Evolutionary conservation across 2,797 vertebrate species (phyloP).

Genomic region (Kryptopterus vitreolus): DNA sequence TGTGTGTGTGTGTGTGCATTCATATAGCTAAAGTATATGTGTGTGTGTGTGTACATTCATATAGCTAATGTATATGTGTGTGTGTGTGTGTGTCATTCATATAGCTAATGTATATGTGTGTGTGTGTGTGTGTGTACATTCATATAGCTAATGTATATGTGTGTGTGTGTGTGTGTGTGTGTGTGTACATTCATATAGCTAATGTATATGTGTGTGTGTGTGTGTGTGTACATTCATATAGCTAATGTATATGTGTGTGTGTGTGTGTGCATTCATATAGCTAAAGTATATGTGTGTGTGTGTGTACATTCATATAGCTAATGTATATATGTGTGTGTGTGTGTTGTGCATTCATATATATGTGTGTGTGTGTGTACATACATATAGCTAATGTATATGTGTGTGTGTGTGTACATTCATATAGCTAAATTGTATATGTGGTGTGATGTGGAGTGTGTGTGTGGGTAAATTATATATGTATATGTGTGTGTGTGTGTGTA

Average conservation of each 20-base stretch:
- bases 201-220: background rate
- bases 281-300: background rate
- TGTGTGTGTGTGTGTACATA: background rate
- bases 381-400: background rate
- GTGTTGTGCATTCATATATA: too few species aligned
- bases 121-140: background rate
- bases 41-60: background rate
- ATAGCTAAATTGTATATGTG: too few species aligned
- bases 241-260: background rate
- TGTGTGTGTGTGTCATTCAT: slow-evolving; percentile 7
- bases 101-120: background rate
- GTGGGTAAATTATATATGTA: too few species aligned
- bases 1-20: too few species aligned
- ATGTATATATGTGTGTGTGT: too few species aligned
- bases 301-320: background rate
- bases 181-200: too few species aligned
- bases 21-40: too few species aligned
- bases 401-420: background rate
- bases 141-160: background rate
- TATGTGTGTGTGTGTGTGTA: background rate
- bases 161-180: too few species aligned
- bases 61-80: background rate
- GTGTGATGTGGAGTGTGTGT: too few species aligned
- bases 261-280: background rate
- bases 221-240: too few species aligned